A percentile compares a stretch with the other conserved stretches of the same genome.
Evolutionary conservation across 2,888 invertebrate genomes (phyloP).

Genomic region (Tipula vernalis): DNA sequence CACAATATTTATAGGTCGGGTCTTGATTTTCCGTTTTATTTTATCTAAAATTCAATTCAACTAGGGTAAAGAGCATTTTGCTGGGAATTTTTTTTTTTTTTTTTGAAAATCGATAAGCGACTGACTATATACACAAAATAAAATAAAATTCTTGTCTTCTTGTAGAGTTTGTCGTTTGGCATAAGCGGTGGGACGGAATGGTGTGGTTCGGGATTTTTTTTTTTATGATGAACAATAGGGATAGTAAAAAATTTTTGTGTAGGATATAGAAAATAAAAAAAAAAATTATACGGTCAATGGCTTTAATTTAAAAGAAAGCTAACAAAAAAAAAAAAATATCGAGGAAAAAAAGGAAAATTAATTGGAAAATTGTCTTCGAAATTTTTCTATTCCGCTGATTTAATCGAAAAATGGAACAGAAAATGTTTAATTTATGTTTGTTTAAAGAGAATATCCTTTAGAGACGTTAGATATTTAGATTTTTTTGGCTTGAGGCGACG

Average conservation of each 20-base stretch:
- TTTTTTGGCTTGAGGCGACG: no score
- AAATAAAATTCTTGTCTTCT: not conserved
- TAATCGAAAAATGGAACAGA: not conserved
- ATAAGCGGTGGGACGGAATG: not conserved
- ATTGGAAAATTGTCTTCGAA: not conserved
- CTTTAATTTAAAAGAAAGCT: not conserved
- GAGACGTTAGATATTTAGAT: no score
- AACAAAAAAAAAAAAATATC: not conserved
- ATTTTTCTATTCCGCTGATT: not conserved
- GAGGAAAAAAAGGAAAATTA: not conserved
- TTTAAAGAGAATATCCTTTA: not conserved
- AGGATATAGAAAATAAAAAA: not conserved
- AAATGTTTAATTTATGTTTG: not conserved
- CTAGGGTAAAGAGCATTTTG: not conserved
- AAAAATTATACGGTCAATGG: not conserved
- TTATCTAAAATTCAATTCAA: not conserved
- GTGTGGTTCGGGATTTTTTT: not conserved
- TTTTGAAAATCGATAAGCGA: not conserved
- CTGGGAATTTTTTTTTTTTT: not conserved
- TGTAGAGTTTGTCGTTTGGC: not conserved
- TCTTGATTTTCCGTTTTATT: not conserved
- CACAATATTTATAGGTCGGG: not conserved
- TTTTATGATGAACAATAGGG: not conserved
- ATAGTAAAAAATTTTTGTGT: not conserved
- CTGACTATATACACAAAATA: not conserved